Percentiles rank a stretch among this genome's conserved stretches.
These are phyloP conservation scores for Sebastes aleutianus DNA, from an alignment of 2,797 vertebrate species.

Conservation along the genomic window DNA sequence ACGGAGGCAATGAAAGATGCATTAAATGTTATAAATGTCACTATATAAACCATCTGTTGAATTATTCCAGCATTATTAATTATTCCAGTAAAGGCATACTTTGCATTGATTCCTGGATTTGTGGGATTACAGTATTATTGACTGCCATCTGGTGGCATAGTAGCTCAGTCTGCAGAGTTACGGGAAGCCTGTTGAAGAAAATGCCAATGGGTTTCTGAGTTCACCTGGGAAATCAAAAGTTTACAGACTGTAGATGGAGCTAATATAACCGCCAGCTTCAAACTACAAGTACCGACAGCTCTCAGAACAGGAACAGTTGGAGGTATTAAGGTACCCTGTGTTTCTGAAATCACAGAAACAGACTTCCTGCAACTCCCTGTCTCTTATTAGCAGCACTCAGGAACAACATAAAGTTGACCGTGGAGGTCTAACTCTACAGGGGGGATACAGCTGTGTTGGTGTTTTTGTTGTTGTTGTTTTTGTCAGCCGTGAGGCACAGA, in stretches of 20 bases:
- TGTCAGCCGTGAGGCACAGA: neutral
- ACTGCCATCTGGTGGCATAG: constrained; percentile 61
- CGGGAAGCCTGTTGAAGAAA: neutral
- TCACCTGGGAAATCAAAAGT: constrained; percentile 40
- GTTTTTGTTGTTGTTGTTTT: neutral
- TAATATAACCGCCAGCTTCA: constrained; percentile 1
- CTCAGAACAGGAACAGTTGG: neutral
- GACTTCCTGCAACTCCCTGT: neutral
- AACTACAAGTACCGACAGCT: constrained; percentile 1
- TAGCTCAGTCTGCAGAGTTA: constrained; percentile 4
- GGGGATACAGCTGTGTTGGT: constrained; percentile 21
- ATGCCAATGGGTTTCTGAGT: constrained; percentile 21
- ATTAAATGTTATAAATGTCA: neutral
- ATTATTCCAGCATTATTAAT: neutral
- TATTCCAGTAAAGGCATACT: constrained; percentile 5
- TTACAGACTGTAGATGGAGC: neutral
- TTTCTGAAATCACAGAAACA: constrained; percentile 14
- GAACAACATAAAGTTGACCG: neutral
- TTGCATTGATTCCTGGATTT: constrained; percentile 34
- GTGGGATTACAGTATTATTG: constrained; percentile 36
- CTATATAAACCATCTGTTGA: neutral
- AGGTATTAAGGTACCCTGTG: neutral
- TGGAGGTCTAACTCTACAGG: neutral
- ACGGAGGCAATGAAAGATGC: neutral
- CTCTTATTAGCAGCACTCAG: neutral